A percentile compares a stretch with the other conserved stretches of the same genome.
Evolutionary conservation across 2,797 vertebrate genomes (phyloP).

Genomic region (Gila robusta): DNA sequence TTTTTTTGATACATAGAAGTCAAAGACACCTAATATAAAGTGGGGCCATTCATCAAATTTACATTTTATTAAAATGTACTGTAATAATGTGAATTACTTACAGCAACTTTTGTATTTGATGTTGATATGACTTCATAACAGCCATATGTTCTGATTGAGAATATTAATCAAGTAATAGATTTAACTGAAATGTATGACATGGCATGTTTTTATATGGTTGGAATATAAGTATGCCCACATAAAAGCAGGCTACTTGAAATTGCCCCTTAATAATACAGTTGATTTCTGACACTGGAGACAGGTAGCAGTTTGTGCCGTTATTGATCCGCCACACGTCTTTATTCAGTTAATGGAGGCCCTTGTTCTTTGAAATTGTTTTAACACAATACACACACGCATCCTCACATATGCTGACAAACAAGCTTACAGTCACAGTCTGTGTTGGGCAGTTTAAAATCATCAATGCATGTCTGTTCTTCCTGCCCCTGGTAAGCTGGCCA

Average conservation of each 20-base stretch:
- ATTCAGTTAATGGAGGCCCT: constrained; percentile 19
- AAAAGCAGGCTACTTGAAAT: constrained; percentile 7
- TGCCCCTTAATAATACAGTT: constrained; percentile 3
- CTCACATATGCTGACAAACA: constrained; percentile 64
- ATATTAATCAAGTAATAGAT: neutral
- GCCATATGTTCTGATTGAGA: neutral
- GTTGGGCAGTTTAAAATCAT: constrained; percentile 69
- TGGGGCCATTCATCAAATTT: neutral
- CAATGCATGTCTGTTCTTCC: constrained; percentile 81
- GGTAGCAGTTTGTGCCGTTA: neutral
- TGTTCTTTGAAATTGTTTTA: constrained; percentile 34
- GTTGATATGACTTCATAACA: neutral
- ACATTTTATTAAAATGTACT: neutral
- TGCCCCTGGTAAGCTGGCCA: constrained; percentile 69
- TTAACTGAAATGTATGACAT: neutral
- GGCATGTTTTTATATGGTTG: neutral
- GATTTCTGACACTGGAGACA: constrained; percentile 18
- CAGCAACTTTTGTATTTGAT: constrained; percentile 2
- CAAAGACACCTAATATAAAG: neutral
- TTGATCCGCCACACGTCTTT: constrained; percentile 39
- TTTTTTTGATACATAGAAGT: neutral
- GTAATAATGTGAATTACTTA: neutral
- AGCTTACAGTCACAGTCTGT: constrained; percentile 53
- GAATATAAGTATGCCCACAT: neutral
- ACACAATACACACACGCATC: constrained; percentile 44